These are phyloP conservation scores for Malurus splendens DNA, from an alignment of 2,797 vertebrate species.

Conservation along the genomic window DNA sequence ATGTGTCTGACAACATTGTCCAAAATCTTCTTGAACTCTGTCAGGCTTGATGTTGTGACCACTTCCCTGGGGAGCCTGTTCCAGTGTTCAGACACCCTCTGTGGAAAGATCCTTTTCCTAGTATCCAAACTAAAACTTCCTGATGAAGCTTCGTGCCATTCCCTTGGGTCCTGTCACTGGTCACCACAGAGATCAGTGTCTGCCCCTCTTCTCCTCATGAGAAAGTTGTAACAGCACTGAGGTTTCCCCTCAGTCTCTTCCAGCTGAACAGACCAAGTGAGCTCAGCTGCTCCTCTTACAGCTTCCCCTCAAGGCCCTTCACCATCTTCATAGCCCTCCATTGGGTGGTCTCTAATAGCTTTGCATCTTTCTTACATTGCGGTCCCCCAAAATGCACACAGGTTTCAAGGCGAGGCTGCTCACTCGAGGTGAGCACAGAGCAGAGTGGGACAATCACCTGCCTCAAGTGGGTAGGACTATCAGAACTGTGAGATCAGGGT, in stretches of 20 bases:
- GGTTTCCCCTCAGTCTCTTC: background rate
- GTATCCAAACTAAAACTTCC: background rate
- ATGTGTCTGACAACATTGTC: background rate
- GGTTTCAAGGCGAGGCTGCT: background rate
- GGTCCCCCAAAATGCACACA: background rate
- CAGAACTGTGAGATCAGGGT: background rate
- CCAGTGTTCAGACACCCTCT: background rate
- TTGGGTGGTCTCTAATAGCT: background rate
- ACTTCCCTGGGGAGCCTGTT: background rate
- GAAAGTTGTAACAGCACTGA: background rate
- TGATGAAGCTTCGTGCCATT: background rate
- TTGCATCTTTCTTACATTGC: background rate
- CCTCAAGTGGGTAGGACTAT: background rate
- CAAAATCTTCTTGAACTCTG: background rate
- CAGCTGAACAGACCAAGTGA: background rate
- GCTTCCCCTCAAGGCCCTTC: background rate
- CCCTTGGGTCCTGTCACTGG: background rate
- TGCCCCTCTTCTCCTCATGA: background rate
- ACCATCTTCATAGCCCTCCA: background rate
- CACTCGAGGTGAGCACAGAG: background rate
- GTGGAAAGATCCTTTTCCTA: background rate
- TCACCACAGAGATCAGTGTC: background rate
- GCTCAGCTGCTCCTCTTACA: accelerated
- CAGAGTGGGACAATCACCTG: background rate
- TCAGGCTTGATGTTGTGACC: background rate